A percentile compares a stretch with the other conserved stretches of the same genome.
These are phyloP conservation scores for Riptortus pedestris DNA, from an alignment of 1,140 invertebrate species.

Conservation along the genomic window DNA sequence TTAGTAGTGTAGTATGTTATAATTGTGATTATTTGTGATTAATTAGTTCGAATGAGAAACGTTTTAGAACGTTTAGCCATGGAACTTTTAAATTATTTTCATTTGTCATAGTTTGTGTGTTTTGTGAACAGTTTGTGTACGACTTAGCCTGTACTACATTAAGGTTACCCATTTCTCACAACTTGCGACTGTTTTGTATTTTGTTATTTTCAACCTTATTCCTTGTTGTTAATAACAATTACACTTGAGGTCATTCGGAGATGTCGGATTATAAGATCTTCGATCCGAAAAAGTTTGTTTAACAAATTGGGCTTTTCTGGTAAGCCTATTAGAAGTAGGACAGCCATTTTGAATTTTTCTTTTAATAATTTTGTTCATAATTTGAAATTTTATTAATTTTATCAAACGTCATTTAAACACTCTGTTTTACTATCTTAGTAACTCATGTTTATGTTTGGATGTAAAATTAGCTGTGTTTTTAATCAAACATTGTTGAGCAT, in stretches of 20 bases:
- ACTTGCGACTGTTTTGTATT: not conserved
- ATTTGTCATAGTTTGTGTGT: not conserved
- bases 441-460: too few relatives aligned
- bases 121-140: constrained; percentile 10
- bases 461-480: too few relatives aligned
- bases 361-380: constrained; percentile 18
- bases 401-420: too few relatives aligned
- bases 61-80: not conserved
- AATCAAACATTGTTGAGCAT: too few relatives aligned
- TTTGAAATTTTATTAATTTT: constrained; percentile 23
- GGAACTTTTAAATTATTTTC: not conserved
- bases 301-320: constrained; percentile 13
- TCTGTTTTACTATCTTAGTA: too few relatives aligned
- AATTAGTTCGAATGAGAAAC: not conserved
- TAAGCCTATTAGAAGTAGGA: constrained; percentile 21
- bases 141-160: constrained; percentile 8
- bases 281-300: not conserved
- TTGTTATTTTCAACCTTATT: not conserved
- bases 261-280: not conserved
- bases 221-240: too few relatives aligned
- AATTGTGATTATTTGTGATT: not conserved
- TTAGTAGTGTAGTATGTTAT: not conserved
- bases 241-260: not conserved
- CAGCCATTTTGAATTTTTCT: constrained; percentile 27
- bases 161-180: constrained; percentile 11